Evolutionary conservation across 2,113 vertebrate genomes (phyloP).

Genomic region (Salvelinus fontinalis): DNA sequence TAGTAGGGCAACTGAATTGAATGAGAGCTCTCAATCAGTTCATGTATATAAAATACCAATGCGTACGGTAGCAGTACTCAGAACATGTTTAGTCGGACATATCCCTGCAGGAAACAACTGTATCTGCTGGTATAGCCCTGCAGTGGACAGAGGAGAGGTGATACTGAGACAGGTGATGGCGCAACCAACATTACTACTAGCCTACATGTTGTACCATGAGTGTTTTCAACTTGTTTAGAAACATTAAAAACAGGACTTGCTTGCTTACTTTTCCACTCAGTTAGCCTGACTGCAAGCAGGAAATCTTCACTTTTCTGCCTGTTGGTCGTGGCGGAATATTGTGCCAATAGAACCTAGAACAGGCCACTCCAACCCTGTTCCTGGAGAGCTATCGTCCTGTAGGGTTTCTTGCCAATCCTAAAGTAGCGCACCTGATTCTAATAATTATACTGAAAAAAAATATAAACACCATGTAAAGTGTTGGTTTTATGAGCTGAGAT

Average conservation of each 20-base stretch:
- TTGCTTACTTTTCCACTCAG: too few relatives aligned
- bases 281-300: too few relatives aligned
- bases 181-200: neutral
- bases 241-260: neutral
- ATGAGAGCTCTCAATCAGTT: too few relatives aligned
- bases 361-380: neutral
- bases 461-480: too few relatives aligned
- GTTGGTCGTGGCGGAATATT: too few relatives aligned
- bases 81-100: neutral
- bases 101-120: neutral
- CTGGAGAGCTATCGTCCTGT: too few relatives aligned
- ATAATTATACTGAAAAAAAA: too few relatives aligned
- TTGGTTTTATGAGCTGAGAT: too few relatives aligned
- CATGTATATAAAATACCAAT: neutral
- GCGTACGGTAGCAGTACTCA: neutral
- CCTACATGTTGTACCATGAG: neutral
- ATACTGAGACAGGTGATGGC: neutral
- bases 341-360: neutral
- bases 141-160: neutral
- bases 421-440: too few relatives aligned
- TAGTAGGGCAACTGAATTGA: too few relatives aligned
- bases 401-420: too few relatives aligned
- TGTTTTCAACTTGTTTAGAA: neutral
- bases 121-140: neutral
- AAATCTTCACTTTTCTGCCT: too few relatives aligned